Evolutionary conservation across 2,888 invertebrate genomes (phyloP).

Genomic region (Rhagophthalmus giganteus): DNA sequence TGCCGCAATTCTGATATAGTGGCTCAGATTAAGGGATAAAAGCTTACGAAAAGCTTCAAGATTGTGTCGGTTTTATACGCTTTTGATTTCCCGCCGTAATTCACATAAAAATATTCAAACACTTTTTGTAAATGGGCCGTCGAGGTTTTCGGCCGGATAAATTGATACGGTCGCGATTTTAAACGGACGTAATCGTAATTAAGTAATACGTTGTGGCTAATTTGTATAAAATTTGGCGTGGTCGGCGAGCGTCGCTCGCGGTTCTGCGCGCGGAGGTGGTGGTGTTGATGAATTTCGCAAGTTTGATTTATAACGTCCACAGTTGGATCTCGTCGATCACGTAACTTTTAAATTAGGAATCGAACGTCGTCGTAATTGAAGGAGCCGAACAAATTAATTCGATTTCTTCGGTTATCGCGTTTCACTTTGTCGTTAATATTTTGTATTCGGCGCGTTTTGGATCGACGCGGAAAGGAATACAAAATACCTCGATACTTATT

Average conservation of each 20-base stretch:
- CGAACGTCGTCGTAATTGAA: too few relatives aligned
- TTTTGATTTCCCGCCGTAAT: slow-evolving; percentile 10
- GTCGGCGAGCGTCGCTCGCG: too few relatives aligned
- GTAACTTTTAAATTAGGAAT: slow-evolving; percentile 17
- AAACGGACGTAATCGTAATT: too few relatives aligned
- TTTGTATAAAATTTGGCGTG: too few relatives aligned
- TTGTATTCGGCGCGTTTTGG: slow-evolving; percentile 12
- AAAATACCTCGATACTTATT: slow-evolving; percentile 22
- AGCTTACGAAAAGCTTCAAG: slow-evolving; percentile 15
- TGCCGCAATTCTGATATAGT: slow-evolving; percentile 26
- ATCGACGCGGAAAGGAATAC: slow-evolving; percentile 13
- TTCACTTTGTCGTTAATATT: slow-evolving; percentile 18
- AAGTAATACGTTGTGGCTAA: too few relatives aligned
- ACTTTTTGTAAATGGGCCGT: slow-evolving; percentile 3
- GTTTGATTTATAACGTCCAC: slow-evolving; percentile 20
- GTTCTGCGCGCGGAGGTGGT: too few relatives aligned
- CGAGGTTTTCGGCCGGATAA: too few relatives aligned
- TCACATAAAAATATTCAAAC: slow-evolving; percentile 12
- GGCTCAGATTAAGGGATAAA: slow-evolving; percentile 25
- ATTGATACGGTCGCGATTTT: too few relatives aligned
- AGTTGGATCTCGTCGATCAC: slow-evolving; percentile 18
- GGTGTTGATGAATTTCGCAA: slow-evolving; percentile 25
- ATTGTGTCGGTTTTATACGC: slow-evolving; percentile 17
- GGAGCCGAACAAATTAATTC: too few relatives aligned
- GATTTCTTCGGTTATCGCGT: neutral